These are phyloP conservation scores for Drosophila mojavensis DNA, from an alignment of 1,140 invertebrate species.

Conservation along the genomic window DNA sequence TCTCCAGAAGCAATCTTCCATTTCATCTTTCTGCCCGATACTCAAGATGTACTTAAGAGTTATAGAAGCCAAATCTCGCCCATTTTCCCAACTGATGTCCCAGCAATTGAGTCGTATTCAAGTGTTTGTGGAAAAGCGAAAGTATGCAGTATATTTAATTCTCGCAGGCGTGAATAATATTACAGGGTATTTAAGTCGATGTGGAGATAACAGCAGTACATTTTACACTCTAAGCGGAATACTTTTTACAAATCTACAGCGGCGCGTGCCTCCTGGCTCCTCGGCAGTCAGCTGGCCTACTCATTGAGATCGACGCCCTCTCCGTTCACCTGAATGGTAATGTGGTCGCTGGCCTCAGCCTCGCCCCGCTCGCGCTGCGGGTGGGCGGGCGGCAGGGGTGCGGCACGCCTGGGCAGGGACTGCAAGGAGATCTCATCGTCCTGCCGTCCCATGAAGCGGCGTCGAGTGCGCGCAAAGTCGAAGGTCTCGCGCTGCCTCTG, in stretches of 20 bases:
- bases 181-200: constrained; percentile 2
- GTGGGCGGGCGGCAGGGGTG: neutral
- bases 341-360: constrained; percentile 43
- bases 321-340: constrained; percentile 76
- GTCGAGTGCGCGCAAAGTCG: constrained; percentile 67
- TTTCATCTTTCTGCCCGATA: too few relatives aligned
- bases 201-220: constrained; percentile 2
- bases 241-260: constrained; percentile 11
- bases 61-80: too few relatives aligned
- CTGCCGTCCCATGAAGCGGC: constrained; percentile 62
- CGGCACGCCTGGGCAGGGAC: constrained; percentile 33
- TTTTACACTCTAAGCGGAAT: constrained; percentile 8
- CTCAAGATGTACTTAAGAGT: too few relatives aligned
- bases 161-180: neutral
- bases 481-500: constrained; percentile 66
- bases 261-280: neutral
- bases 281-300: constrained; percentile 19
- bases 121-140: neutral
- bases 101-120: neutral
- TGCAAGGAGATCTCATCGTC: constrained; percentile 69
- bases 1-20: too few relatives aligned
- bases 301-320: constrained; percentile 70
- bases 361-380: constrained; percentile 17
- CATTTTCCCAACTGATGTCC: too few relatives aligned
- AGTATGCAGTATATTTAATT: neutral